phyloP scores from a whole-genome alignment of 2,888 invertebrate species.

The Aphodius sticticus region DNA sequence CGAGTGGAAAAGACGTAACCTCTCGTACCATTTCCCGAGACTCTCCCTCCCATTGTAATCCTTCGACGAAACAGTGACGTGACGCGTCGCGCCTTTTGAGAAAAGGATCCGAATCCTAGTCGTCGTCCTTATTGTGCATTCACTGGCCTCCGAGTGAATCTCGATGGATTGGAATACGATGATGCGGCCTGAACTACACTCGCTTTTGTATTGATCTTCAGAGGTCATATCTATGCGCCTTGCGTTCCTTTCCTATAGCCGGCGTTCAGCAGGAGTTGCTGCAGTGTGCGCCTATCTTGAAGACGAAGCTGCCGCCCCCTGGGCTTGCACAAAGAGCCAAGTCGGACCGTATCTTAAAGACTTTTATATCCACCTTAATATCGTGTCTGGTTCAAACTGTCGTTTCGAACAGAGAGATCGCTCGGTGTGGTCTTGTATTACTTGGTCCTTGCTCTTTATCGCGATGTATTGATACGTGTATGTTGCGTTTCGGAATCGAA shows the following conservation, averaged over 20 bases:
- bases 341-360: conserved; percentile 50
- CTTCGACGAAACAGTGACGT: conserved; percentile 13
- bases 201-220: conserved; percentile 53
- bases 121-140: conserved; percentile 48
- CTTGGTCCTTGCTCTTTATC: no score
- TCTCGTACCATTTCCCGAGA: conserved; percentile 4
- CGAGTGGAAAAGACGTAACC: background rate
- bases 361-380: conserved; percentile 55
- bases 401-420: conserved; percentile 42
- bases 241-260: conserved; percentile 45
- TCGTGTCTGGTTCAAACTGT: conserved; percentile 53
- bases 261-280: background rate
- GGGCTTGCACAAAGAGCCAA: conserved; percentile 29
- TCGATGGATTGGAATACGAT: conserved; percentile 52
- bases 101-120: conserved; percentile 4
- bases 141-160: conserved; percentile 47
- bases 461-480: no score
- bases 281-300: background rate
- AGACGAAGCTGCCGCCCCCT: background rate
- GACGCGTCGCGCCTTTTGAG: background rate
- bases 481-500: no score
- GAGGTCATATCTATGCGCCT: conserved; percentile 54
- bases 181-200: conserved; percentile 49
- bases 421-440: background rate
- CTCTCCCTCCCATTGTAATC: conserved; percentile 11